Evolutionary conservation across 1,140 invertebrate species (phyloP), one percentile per base, ranked within the genome.

Genomic region (Dryas iulia): DNA sequence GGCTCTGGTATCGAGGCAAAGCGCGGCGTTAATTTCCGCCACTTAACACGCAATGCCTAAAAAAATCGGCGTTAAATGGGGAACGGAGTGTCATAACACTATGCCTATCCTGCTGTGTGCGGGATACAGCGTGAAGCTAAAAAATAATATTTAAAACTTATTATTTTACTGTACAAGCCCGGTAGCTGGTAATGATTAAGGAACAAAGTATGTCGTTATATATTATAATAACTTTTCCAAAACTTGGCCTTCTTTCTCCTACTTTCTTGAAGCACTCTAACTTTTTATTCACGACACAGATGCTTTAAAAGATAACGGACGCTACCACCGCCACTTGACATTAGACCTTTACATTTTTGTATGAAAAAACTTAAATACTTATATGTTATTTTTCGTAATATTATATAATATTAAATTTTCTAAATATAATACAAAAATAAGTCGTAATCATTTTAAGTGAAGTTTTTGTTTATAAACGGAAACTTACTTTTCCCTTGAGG

Each of bases 251-350:
- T 47, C 39, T 47, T 47, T 47, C 18, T 47, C 39, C n/a, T 47
- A 47, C 2, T 18, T 47, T 47, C 39, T 18, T 47, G 39, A 47
- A 47, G 39, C 39, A 47, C 39, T 6, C 18, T 21, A 47, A 47
- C 39, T 47, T 47, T 47, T 47, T 47, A 47, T 47, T 47, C 39
- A 47, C 33, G 33, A 39, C 39, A 47, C 39, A 47, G 39, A 47
- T 47, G 39, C 39, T 47, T 47, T 47, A 47, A 47, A 47, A 47
- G 39, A 47, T 47, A 47, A 47, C 39, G 8, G 39, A 21, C 39
- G 39, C 39, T 8, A 47, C 39, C 18, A 47, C 39, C 39, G 18
- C 39, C 18, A 18, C 39, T 47, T 47, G 39, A 47, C 39, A 18
- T 47, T 47, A 21, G 39, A 47, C 14, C 14, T 47, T 47, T 47